These are phyloP conservation scores for Jacana jacana DNA, from an alignment of 2,113 vertebrate species.

Conservation along the genomic window DNA sequence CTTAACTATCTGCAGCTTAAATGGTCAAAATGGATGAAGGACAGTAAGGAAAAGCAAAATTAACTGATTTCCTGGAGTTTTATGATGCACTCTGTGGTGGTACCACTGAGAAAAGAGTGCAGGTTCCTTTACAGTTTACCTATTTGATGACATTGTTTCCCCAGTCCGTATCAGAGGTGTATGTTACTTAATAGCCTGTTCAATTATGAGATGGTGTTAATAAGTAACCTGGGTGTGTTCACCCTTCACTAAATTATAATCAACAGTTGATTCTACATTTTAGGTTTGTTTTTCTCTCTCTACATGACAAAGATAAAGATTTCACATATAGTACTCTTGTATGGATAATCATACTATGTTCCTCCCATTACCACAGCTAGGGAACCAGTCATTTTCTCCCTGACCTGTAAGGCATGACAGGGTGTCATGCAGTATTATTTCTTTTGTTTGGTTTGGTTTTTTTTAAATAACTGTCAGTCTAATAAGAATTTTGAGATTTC, in stretches of 20 bases:
- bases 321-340: background rate
- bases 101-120: background rate
- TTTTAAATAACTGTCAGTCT: background rate
- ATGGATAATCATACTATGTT: background rate
- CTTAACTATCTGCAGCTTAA: background rate
- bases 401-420: background rate
- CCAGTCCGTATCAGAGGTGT: background rate
- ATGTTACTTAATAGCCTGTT: background rate
- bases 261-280: background rate
- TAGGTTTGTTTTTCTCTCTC: background rate
- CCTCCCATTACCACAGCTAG: background rate
- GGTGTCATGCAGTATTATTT: background rate
- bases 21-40: background rate
- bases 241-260: background rate
- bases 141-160: background rate
- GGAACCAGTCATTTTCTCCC: background rate
- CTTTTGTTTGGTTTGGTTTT: too few species aligned
- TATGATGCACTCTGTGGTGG: background rate
- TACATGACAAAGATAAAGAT: background rate
- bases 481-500: background rate
- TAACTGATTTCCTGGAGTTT: background rate
- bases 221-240: background rate
- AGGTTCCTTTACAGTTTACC: background rate
- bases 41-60: background rate
- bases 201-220: background rate